Evolutionary conservation across 2,113 vertebrate genomes (phyloP).

Genomic region (Arizona elegans): DNA sequence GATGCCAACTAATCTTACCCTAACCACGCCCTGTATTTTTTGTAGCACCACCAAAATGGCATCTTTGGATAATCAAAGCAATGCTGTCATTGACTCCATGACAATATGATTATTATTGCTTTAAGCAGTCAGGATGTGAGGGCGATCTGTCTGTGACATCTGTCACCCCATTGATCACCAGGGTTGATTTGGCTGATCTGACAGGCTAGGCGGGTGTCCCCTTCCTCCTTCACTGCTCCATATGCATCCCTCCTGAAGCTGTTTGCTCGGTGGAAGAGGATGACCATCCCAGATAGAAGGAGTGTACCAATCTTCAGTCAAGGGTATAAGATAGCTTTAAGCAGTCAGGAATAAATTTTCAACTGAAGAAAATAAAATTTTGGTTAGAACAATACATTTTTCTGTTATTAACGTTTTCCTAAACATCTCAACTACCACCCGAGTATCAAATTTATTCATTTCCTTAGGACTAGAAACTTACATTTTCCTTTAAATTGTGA

Average conservation of each 20-base stretch:
- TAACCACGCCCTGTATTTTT: not conserved
- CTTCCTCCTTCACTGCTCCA: too few relatives aligned
- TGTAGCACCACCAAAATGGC: not conserved
- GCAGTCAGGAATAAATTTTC: not conserved
- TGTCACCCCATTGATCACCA: too few relatives aligned
- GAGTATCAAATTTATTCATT: not conserved
- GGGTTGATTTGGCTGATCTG: too few relatives aligned
- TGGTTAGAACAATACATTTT: not conserved
- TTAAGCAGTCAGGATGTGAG: not conserved
- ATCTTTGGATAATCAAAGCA: not conserved
- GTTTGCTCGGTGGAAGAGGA: too few relatives aligned
- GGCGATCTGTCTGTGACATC: too few relatives aligned
- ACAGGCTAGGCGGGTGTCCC: too few relatives aligned
- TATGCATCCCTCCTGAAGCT: too few relatives aligned
- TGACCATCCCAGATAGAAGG: too few relatives aligned
- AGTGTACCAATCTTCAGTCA: too few relatives aligned
- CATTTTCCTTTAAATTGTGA: not conserved
- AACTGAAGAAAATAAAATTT: not conserved
- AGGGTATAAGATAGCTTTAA: not conserved
- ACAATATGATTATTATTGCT: not conserved
- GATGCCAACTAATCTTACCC: not conserved
- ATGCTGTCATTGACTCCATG: not conserved
- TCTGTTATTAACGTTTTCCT: not conserved
- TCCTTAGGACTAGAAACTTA: not conserved
- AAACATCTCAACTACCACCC: not conserved